Percentiles rank a stretch among this genome's conserved stretches.
Evolutionary conservation across 2,797 vertebrate genomes (phyloP).

Genomic region (Scarus forsteni): DNA sequence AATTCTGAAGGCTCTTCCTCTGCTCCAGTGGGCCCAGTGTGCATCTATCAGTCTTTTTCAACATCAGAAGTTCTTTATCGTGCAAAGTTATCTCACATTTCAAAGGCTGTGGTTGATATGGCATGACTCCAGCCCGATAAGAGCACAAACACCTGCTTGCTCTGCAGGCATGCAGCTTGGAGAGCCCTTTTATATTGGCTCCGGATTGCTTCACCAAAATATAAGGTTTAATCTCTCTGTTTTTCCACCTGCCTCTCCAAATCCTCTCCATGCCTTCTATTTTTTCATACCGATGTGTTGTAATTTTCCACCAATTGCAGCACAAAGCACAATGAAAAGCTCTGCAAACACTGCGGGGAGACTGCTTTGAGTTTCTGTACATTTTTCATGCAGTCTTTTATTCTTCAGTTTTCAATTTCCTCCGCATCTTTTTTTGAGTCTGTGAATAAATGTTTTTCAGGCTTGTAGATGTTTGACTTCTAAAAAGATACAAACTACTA

Average conservation of each 20-base stretch:
- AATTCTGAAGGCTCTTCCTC: slow-evolving; percentile 52
- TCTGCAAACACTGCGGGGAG: slow-evolving; percentile 19
- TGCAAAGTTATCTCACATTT: slow-evolving; percentile 59
- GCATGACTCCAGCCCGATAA: slow-evolving; percentile 62
- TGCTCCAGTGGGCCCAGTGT: slow-evolving; percentile 28
- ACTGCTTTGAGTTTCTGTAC: slow-evolving; percentile 13
- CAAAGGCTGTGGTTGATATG: slow-evolving; percentile 57
- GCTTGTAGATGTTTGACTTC: not conserved
- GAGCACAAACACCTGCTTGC: slow-evolving; percentile 67
- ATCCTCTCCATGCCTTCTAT: slow-evolving; percentile 16
- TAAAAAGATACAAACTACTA: slow-evolving; percentile 18
- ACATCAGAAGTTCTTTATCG: slow-evolving; percentile 67
- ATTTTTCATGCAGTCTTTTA: slow-evolving; percentile 23
- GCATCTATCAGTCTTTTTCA: slow-evolving; percentile 59
- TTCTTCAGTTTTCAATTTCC: slow-evolving; percentile 10
- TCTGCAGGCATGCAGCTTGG: slow-evolving; percentile 49
- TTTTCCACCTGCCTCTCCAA: slow-evolving; percentile 43
- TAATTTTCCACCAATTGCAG: slow-evolving; percentile 30
- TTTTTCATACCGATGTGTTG: slow-evolving; percentile 10
- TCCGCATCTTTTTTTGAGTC: not conserved
- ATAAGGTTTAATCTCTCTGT: slow-evolving; percentile 43
- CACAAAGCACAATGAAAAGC: slow-evolving; percentile 30
- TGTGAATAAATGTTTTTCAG: slow-evolving; percentile 8
- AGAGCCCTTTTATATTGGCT: slow-evolving; percentile 56
- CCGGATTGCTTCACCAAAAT: slow-evolving; percentile 42